Percentiles rank a stretch among this genome's conserved stretches.
Evolutionary conservation across 2,113 vertebrate genomes (phyloP).

Genomic region (Patagioenas fasciata): DNA sequence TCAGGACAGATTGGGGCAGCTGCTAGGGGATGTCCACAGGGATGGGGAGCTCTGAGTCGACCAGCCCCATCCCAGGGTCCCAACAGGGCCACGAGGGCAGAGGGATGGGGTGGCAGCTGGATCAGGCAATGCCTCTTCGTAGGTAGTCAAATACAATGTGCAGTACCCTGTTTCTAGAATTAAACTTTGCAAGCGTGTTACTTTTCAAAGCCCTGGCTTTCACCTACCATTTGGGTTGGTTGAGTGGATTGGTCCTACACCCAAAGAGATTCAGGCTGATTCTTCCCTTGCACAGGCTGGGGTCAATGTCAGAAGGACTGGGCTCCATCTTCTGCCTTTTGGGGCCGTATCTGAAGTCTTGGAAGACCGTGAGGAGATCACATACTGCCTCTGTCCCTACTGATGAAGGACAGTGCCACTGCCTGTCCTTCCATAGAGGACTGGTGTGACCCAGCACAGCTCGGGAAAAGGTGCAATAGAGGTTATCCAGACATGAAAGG

Average conservation of each 20-base stretch:
- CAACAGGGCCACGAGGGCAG: background rate
- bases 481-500: slow-evolving; percentile 28
- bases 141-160: background rate
- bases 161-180: background rate
- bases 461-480: background rate
- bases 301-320: background rate
- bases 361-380: background rate
- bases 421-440: background rate
- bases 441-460: background rate
- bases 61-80: background rate
- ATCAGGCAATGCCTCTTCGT: background rate
- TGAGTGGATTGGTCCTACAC: background rate
- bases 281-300: background rate
- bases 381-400: background rate
- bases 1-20: background rate
- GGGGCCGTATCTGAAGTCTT: background rate
- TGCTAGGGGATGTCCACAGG: fast-evolving
- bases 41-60: background rate
- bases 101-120: background rate
- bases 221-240: background rate
- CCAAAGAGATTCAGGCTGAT: background rate
- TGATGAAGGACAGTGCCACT: background rate
- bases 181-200: background rate
- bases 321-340: background rate
- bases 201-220: background rate